Evolutionary conservation across 2,888 invertebrate species (phyloP).

Genomic region (Xestia rhomboidea): DNA sequence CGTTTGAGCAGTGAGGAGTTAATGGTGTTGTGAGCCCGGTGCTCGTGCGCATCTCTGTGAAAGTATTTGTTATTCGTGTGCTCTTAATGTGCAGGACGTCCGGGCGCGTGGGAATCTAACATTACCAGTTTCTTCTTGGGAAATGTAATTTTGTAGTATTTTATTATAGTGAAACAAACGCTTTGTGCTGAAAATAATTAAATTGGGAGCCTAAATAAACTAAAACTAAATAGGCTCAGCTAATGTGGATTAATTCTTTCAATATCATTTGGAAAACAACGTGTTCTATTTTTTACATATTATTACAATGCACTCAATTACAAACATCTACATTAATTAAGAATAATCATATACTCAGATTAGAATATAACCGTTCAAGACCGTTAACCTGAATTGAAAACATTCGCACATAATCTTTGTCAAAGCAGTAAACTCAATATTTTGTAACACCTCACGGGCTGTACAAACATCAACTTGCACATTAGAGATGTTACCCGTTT

Average conservation of each 20-base stretch:
- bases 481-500: conserved; percentile 57
- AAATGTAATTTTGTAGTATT: conserved; percentile 8
- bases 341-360: neutral
- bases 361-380: neutral
- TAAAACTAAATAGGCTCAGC: neutral
- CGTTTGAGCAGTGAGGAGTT: conserved; percentile 71
- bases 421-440: conserved; percentile 32
- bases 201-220: neutral
- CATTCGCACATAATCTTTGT: neutral
- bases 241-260: neutral
- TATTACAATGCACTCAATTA: neutral
- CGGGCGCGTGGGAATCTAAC: conserved; percentile 77
- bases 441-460: conserved; percentile 48
- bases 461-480: conserved; percentile 59
- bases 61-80: conserved; percentile 70
- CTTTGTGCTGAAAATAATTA: neutral
- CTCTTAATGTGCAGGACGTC: conserved; percentile 74
- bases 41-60: conserved; percentile 73
- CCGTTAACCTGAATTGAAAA: conserved; percentile 21
- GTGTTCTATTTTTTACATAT: neutral
- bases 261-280: neutral
- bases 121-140: conserved; percentile 7
- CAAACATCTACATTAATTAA: neutral
- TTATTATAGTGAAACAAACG: neutral
- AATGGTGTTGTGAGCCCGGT: conserved; percentile 71